A percentile compares a stretch with the other conserved stretches of the same genome.
Evolutionary conservation across 1,140 invertebrate species (phyloP).

Genomic region (Heterodera schachtii): DNA sequence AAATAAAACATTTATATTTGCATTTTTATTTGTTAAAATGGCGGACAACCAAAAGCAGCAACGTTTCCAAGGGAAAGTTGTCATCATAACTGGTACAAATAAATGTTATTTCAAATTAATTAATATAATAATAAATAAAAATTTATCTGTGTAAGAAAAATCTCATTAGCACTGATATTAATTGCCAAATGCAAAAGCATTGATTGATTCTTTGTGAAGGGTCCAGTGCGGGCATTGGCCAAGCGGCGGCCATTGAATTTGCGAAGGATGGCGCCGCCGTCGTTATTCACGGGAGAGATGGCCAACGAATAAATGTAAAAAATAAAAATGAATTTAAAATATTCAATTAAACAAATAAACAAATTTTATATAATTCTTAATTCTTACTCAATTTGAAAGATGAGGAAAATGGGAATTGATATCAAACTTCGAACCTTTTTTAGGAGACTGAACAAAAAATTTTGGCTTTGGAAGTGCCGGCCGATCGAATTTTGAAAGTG

Average conservation of each 20-base stretch:
- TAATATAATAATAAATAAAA: background rate
- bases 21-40: too few relatives aligned
- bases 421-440: background rate
- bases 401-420: too few relatives aligned
- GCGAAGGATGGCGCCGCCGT: conserved; percentile 38
- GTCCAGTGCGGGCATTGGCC: conserved; percentile 44
- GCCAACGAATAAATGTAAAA: conserved; percentile 35
- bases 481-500: conserved; percentile 32
- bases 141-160: too few relatives aligned
- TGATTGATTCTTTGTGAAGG: conserved; percentile 32
- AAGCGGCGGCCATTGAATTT: conserved; percentile 36
- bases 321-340: background rate
- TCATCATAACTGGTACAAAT: conserved; percentile 31
- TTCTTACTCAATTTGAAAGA: too few relatives aligned
- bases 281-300: conserved; percentile 44
- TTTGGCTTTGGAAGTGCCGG: conserved; percentile 27
- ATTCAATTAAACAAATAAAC: background rate
- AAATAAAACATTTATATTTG: too few relatives aligned
- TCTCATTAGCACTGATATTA: too few relatives aligned
- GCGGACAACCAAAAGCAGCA: background rate
- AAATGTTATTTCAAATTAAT: background rate
- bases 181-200: too few relatives aligned
- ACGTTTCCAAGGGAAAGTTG: conserved; percentile 35
- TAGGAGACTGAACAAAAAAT: conserved; percentile 41
- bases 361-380: background rate